These are phyloP conservation scores for Mormyrops attenuatus DNA, from an alignment of 2,797 vertebrate genomes.

Conservation along the genomic window DNA sequence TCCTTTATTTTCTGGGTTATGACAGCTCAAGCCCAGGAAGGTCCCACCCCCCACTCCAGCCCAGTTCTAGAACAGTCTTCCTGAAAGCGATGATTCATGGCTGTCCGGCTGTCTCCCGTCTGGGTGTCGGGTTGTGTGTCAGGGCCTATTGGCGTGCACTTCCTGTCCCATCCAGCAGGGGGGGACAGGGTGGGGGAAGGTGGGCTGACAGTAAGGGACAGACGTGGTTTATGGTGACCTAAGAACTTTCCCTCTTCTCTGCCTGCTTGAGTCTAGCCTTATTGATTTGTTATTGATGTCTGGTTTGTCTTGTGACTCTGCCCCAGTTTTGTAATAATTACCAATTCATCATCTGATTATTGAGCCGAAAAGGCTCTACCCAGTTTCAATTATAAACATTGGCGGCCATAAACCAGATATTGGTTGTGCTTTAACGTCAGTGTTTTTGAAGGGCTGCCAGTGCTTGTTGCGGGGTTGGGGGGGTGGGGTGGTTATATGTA, in stretches of 20 bases:
- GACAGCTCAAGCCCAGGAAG: not conserved
- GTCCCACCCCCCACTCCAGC: not conserved
- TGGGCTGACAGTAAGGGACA: not conserved
- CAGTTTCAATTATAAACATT: not conserved
- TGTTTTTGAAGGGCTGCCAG: not conserved
- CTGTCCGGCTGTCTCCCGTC: not conserved
- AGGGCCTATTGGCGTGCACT: not conserved
- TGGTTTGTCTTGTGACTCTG: not conserved
- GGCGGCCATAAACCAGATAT: not conserved
- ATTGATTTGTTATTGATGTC: not conserved
- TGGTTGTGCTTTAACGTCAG: not conserved
- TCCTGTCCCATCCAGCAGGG: not conserved
- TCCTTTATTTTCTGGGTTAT: not conserved
- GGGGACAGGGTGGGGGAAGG: not conserved
- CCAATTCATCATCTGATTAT: not conserved
- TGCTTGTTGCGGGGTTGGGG: not conserved
- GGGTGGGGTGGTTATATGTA: not conserved
- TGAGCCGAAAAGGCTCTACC: not conserved
- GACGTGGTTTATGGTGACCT: not conserved
- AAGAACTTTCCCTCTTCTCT: not conserved
- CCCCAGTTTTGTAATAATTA: not conserved
- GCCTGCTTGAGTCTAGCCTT: not conserved
- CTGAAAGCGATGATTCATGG: constrained; percentile 22
- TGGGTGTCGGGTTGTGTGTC: not conserved
- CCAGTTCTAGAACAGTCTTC: not conserved